These are phyloP conservation scores for Microcebus lehilahytsara DNA, from an alignment of 2,113 vertebrate species.

Conservation along the genomic window DNA sequence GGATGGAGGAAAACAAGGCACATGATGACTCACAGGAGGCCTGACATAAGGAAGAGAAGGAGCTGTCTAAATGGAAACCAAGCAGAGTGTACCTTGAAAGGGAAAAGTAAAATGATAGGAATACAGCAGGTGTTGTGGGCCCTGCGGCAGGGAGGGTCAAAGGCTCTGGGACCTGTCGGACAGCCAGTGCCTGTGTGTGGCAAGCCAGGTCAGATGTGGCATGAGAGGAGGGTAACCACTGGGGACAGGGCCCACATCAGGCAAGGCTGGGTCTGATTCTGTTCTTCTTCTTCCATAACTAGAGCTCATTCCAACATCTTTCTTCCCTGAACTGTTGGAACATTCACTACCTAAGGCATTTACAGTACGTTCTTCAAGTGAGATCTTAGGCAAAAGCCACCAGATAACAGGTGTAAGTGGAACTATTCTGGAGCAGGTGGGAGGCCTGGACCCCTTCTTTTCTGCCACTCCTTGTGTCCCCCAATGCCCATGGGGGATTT, in stretches of 20 bases:
- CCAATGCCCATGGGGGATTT: no score
- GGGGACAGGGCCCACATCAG: not conserved
- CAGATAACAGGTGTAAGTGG: no score
- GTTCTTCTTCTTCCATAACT: not conserved
- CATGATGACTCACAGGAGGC: not conserved
- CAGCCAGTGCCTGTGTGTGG: not conserved
- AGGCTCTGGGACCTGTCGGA: not conserved
- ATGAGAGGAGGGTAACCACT: not conserved
- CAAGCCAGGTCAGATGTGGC: not conserved
- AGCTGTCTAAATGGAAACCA: not conserved
- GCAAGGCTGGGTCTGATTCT: not conserved
- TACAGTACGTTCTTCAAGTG: not conserved
- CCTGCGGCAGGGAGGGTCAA: accelerated
- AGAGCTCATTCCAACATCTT: not conserved
- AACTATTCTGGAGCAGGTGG: not conserved
- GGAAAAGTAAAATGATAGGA: not conserved
- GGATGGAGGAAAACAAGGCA: accelerated
- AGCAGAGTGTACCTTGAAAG: accelerated
- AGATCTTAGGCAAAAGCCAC: not conserved
- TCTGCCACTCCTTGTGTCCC: not conserved
- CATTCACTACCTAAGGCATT: not conserved
- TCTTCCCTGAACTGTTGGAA: not conserved
- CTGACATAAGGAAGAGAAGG: not conserved
- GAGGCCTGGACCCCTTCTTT: not conserved
- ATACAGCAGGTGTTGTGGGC: accelerated